phyloP scores from a whole-genome alignment of 2,888 invertebrate genomes.

The Agriopis aurantiaria region DNA sequence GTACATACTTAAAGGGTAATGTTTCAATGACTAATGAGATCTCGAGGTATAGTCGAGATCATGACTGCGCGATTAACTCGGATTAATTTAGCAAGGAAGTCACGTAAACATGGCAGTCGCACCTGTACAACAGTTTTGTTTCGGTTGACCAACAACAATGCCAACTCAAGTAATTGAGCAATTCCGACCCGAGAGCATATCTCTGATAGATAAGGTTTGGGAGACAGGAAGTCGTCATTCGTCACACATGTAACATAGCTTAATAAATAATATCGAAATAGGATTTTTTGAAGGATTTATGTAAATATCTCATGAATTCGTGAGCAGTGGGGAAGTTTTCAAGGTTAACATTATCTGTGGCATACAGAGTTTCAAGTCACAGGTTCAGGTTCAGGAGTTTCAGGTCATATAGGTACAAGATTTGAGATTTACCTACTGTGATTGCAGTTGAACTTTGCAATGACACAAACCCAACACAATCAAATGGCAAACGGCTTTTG shows the following conservation, averaged over 20 bases:
- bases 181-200: constrained; percentile 73
- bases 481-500: constrained; percentile 20
- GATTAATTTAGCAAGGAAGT: constrained; percentile 65
- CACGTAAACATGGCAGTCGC: constrained; percentile 71
- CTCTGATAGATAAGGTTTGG: constrained; percentile 70
- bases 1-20: constrained; percentile 43
- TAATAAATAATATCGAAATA: too few relatives aligned
- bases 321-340: constrained; percentile 3
- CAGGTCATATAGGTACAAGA: not conserved
- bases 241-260: constrained; percentile 52
- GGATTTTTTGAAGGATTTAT: not conserved
- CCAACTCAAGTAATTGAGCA: constrained; percentile 73
- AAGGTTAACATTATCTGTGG: not conserved
- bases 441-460: constrained; percentile 15
- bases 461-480: constrained; percentile 21
- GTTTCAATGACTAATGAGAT: constrained; percentile 47
- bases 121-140: constrained; percentile 72
- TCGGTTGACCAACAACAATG: constrained; percentile 80
- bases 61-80: constrained; percentile 46
- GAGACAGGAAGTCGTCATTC: constrained; percentile 68
- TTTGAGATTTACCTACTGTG: not conserved
- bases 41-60: constrained; percentile 24
- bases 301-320: not conserved
- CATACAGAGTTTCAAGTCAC: not conserved
- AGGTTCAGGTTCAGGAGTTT: too few relatives aligned